These are phyloP conservation scores for Ascaphus truei DNA, from an alignment of 2,113 vertebrate species.

Conservation along the genomic window DNA sequence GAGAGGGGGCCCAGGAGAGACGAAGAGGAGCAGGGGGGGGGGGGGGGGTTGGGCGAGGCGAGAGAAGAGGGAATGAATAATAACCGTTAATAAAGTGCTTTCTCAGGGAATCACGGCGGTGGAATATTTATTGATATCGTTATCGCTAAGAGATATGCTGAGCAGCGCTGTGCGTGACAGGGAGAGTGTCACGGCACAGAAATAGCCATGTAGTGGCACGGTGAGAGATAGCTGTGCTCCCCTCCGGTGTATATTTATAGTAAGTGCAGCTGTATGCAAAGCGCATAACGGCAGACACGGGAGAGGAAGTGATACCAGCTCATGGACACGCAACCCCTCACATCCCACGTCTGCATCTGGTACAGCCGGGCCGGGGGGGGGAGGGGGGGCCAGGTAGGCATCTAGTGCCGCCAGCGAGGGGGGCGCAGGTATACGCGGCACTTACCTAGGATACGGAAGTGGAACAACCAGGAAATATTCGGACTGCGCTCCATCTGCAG, in stretches of 20 bases:
- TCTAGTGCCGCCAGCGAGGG: neutral
- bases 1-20: too few species aligned
- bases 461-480: conserved; percentile 95
- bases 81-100: too few species aligned
- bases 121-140: too few species aligned
- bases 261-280: conserved; percentile 28
- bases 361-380: neutral
- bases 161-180: too few species aligned
- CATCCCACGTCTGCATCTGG: neutral
- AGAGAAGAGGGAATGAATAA: too few species aligned
- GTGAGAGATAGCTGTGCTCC: neutral
- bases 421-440: conserved; percentile 29
- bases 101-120: too few species aligned
- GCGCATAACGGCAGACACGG: neutral
- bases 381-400: neutral
- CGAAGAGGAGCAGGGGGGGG: too few species aligned
- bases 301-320: conserved; percentile 24
- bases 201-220: too few species aligned
- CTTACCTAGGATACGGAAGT: conserved; percentile 91
- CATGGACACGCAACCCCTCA: too few species aligned
- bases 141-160: too few species aligned
- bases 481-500: conserved; percentile 94
- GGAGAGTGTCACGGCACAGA: too few species aligned
- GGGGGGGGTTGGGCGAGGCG: too few species aligned
- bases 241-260: neutral